Base-by-base conservation (phyloP, 2,797 vertebrate genomes). In the Gymnothorax reevesii region DNA sequence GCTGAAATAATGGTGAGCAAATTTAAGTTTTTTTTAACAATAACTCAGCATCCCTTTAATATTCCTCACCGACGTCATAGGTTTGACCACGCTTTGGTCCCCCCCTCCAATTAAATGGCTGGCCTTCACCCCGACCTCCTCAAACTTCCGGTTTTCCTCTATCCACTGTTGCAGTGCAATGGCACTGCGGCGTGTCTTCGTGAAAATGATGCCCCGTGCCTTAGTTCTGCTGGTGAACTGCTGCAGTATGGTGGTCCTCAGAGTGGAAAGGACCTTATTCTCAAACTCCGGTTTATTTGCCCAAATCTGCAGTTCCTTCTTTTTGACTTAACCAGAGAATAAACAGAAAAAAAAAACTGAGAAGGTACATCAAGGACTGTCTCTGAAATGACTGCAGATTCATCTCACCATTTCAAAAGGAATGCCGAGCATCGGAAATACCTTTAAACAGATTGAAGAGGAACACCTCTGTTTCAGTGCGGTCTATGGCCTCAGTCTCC, bases 191-290 rank as follows among this genome's bases (percentile, higher is more conserved):
- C 98, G 97, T 4, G 98, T 99, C 94, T 97, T 97, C 83, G 97
- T 99, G 92, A 99, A 99, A 93, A 99, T 96, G 85, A 99, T 99
- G 88, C 99, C 98, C 88, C 97, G 94, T 7, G 97, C 94, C 25
- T 92, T 84, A 0, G 88, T 55, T 54, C 94, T 95, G 91, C 2
- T 91, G 88, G 91, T 97, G 91, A 98, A 99, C 90, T 98, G 96
- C 3, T 96, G 92, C 92, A 99, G 94, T 89, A 99, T 95, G 49
- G 90, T 94, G 7, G 27, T 88, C 89, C 95, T 96, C 69, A 99
- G 94, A 69, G 95, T 90, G 1, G 88, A 91, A 88, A 99, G 93
- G 86, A 94, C 97, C 89, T 97, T 96, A 85, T 99, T 99, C 94
- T 99, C 98, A 91, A 96, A 94, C 75, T 96, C 88, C 6, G 96